Evolutionary conservation across 2,797 vertebrate genomes (phyloP).

Genomic region (Acridotheres tristis): DNA sequence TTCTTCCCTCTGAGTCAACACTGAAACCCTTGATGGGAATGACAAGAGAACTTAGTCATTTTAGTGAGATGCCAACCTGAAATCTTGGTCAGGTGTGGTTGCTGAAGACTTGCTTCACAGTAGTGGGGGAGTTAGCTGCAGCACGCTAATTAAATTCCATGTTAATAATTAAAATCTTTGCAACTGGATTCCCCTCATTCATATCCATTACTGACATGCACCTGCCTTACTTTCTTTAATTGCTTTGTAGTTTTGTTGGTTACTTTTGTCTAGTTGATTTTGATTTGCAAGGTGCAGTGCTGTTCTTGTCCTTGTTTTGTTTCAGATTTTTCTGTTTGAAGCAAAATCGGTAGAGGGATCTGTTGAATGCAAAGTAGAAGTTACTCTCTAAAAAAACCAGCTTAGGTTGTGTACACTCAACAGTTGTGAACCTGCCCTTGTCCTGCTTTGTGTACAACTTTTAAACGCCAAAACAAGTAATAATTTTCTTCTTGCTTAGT

Average conservation of each 20-base stretch:
- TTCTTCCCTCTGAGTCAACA: conserved; percentile 2
- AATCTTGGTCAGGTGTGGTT: not conserved
- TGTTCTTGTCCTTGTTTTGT: not conserved
- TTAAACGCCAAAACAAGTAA: not conserved
- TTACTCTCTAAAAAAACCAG: not conserved
- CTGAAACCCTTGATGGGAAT: not conserved
- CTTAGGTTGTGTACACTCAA: fast-evolving
- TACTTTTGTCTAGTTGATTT: not conserved
- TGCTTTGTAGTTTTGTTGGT: not conserved
- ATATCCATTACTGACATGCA: not conserved
- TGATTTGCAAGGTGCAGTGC: not conserved
- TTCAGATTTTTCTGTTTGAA: not conserved
- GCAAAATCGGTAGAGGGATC: not conserved
- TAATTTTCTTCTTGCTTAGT: not conserved
- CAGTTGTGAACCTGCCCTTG: not conserved
- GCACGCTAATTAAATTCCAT: not conserved
- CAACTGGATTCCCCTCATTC: not conserved
- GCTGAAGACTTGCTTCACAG: not conserved
- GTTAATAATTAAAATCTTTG: conserved; percentile 41
- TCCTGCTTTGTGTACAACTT: not conserved
- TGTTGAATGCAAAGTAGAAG: not conserved
- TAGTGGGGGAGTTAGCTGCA: not conserved
- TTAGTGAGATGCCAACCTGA: not conserved
- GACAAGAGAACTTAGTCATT: not conserved
- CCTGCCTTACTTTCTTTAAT: not conserved